phyloP scores from a whole-genome alignment of 2,797 vertebrate species.

The Aulostomus chinensis region DNA sequence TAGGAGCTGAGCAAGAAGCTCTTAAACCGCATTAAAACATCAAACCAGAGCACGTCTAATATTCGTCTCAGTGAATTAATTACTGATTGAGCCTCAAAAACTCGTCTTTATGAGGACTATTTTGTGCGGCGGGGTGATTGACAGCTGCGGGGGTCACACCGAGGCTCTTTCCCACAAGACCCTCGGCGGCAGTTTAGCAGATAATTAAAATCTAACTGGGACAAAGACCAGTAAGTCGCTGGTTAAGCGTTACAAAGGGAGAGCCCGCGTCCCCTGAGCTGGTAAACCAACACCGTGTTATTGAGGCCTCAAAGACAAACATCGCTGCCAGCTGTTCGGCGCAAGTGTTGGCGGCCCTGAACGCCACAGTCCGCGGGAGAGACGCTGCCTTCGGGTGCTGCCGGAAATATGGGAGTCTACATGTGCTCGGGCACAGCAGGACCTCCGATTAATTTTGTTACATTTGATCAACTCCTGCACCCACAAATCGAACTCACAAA shows the following conservation, averaged over 20 bases:
- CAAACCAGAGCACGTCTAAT: too few relatives aligned
- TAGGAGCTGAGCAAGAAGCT: too few relatives aligned
- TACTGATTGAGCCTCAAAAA: too few relatives aligned
- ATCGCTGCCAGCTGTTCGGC: conserved; percentile 72
- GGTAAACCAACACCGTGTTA: conserved; percentile 77
- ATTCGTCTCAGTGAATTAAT: too few relatives aligned
- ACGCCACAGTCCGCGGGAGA: conserved; percentile 10
- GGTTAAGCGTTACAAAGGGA: conserved; percentile 77
- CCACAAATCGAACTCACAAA: neutral
- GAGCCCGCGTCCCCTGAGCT: conserved; percentile 65
- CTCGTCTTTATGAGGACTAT: too few relatives aligned
- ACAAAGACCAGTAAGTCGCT: conserved; percentile 69
- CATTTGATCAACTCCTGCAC: too few relatives aligned
- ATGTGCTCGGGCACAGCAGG: too few relatives aligned
- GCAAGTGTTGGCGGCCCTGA: conserved; percentile 28
- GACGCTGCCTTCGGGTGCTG: conserved; percentile 22
- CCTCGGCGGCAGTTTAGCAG: conserved; percentile 81
- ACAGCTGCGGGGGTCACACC: conserved; percentile 61
- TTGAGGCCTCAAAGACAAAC: conserved; percentile 71
- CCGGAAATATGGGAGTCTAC: neutral
- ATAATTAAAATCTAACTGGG: conserved; percentile 85
- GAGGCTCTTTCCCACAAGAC: conserved; percentile 71
- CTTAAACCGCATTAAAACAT: too few relatives aligned
- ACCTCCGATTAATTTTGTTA: too few relatives aligned
- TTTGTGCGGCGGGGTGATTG: conserved; percentile 75